These are phyloP conservation scores for Helicoverpa armigera DNA, from an alignment of 1,140 invertebrate genomes.

Conservation along the genomic window DNA sequence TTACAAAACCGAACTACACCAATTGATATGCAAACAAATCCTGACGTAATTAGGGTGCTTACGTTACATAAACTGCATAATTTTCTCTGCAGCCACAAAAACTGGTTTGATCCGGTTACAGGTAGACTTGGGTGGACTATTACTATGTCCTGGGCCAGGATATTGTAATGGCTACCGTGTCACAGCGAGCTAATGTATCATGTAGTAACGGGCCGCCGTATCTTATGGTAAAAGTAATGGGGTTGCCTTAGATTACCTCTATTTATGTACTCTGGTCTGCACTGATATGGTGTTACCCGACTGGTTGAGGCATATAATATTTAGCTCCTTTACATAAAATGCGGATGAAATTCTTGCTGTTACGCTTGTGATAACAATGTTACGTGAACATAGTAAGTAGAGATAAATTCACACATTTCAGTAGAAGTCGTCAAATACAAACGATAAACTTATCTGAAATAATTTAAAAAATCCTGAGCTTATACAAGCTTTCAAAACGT, in stretches of 20 bases:
- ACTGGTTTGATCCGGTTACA: not conserved
- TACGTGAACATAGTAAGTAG: too few species aligned
- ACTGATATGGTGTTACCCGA: constrained; percentile 14
- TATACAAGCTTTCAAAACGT: too few species aligned
- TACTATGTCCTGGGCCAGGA: constrained; percentile 7
- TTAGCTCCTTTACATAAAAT: too few species aligned
- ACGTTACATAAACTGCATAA: not conserved
- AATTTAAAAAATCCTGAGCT: too few species aligned
- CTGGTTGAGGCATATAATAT: not conserved
- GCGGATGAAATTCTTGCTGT: too few species aligned
- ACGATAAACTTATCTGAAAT: too few species aligned
- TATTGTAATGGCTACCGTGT: constrained; percentile 31
- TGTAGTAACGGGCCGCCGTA: constrained; percentile 26
- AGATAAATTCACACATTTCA: too few species aligned
- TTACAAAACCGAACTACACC: too few species aligned
- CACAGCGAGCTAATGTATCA: constrained; percentile 28
- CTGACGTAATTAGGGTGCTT: not conserved
- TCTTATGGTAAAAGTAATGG: constrained; percentile 25
- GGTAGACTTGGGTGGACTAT: not conserved
- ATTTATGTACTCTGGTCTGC: constrained; percentile 16
- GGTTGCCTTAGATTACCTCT: constrained; percentile 23
- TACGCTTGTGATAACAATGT: too few species aligned
- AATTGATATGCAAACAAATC: too few species aligned
- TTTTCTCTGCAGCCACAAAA: not conserved
- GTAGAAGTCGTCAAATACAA: too few species aligned